Base-by-base conservation (phyloP, 2,113 vertebrate genomes). In the Hassar affinis region DNA sequence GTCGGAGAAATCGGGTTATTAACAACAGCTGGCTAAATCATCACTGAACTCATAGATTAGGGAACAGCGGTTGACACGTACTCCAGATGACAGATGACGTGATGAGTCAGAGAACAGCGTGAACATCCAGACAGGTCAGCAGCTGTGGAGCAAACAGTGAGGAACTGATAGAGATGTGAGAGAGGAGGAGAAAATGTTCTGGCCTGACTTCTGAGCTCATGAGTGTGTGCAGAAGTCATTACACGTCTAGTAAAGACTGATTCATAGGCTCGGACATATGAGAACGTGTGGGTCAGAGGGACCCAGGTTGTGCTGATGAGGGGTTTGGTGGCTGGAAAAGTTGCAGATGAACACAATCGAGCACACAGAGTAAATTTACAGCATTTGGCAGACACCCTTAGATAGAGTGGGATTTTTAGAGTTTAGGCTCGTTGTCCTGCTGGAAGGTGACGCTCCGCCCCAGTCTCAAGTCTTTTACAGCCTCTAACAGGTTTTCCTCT, bases 161-260 rank as follows among this genome's bases (percentile, higher is more conserved):
- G 35, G 4, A 25, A 57, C 33, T 5, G 79, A 14, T 11, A 38
- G 14, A 71, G 30, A 57, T 6, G 33, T 51, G 52, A 38, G 33
- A 47, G 11, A 66, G 51, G 33, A 69, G 22, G n/a, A 30, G 38
- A 18, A 62, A 56, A 51, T 2, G 49, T 51, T 81, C 64, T 47
- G 35, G 57, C 22, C 5, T 6, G 8, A 54, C 33, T 75, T 80
- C 38, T 62, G 69, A 81, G 79, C 51, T 12, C 66, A 30, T 15
- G 35, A 52, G 33, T 9, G 35, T 54, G 74, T 85, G 84, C 69
- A 76, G 56, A 61, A 78, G 64, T 78, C 80, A 85, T 85, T 79
- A 85, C 49, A 45, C 20, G 51, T 57, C 56, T 35, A 71, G 64
- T 15, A 56, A 15, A 57, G 42, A 17, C 77, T 52, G 69, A 77